Evolutionary conservation across 2,888 invertebrate genomes (phyloP), one percentile per base, ranked within the genome.

Genomic region (Laspeyria flexula): DNA sequence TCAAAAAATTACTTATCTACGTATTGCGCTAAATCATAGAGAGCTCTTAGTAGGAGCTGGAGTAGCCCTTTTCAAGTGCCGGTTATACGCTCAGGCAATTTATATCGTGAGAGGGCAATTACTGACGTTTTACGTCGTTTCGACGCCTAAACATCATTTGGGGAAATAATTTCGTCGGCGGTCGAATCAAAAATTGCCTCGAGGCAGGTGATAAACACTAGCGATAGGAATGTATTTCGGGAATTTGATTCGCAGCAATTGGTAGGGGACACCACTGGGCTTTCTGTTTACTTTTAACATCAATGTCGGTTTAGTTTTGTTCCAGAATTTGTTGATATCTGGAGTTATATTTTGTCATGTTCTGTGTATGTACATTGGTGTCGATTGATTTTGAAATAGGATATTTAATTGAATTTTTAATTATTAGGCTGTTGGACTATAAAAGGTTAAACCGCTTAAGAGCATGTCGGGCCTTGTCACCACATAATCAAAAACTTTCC

Each of bases 71-170:
- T 78, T 84, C 82, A 78, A 79, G 79, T 81, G 79, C 79, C 83
- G 83, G 84, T 77, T 81, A 82, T 83, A 84, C 84, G 85, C 86
- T 86, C 85, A 81, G 86, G 83, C 87, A 88, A 88, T 88, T 88
- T 89, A 86, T 86, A 85, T 77, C 72, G 81, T 84, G 83, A 83
- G 86, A 80, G 83, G 86, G 86, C 86, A 85, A 88, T 88, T 87
- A 87, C 85, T 68, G 75, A 75, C 76, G 77, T 79, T 85, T 85
- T 83, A 81, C 85, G 81, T 77, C 85, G 77, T 81, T 85, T 82
- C 75, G 75, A 71, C 71, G 76, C 71, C 77, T 79, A 84, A 88
- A 88, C 80, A 83, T 86, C 83, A 84, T 89, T 86, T 84, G 79
- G 72, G 77, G 74, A 83, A 86, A 88, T 88, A 81, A 88, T 88